Conservation (phyloP, 2,888 invertebrate species). For the Drosophila mercatorum region DNA sequence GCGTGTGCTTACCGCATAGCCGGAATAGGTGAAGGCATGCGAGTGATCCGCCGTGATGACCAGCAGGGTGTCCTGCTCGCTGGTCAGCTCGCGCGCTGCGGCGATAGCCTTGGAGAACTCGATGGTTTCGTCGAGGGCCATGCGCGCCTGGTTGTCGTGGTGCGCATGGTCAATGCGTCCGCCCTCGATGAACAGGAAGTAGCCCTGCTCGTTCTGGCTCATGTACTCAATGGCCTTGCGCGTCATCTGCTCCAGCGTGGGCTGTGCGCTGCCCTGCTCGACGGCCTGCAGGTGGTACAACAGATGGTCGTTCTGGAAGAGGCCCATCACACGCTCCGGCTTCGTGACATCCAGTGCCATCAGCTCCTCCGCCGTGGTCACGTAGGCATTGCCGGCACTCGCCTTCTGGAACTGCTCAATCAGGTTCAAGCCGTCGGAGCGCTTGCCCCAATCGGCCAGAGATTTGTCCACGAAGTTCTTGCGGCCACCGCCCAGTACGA, state of each 20-base stretch:
- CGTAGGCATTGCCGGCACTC: slow-evolving; percentile 85
- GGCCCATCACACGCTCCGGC: slow-evolving; percentile 88
- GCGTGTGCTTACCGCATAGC: slow-evolving; percentile 87
- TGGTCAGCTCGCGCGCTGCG: slow-evolving; percentile 87
- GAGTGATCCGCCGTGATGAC: slow-evolving; percentile 93
- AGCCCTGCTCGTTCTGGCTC: slow-evolving; percentile 88
- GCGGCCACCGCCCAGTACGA: slow-evolving; percentile 92
- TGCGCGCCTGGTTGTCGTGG: slow-evolving; percentile 80
- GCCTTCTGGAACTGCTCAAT: slow-evolving; percentile 87
- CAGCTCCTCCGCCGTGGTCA: slow-evolving; percentile 86
- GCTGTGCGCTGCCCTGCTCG: slow-evolving; percentile 85
- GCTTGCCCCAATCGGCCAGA: slow-evolving; percentile 85
- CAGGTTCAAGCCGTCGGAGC: slow-evolving; percentile 88
- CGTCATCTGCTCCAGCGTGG: slow-evolving; percentile 93
- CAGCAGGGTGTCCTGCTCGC: slow-evolving; percentile 89
- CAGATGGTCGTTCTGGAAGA: slow-evolving; percentile 89
- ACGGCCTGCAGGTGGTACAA: slow-evolving; percentile 88
- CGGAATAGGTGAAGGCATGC: slow-evolving; percentile 90
- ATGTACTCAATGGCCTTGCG: slow-evolving; percentile 90
- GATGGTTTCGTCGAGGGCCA: slow-evolving; percentile 85
- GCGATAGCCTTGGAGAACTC: slow-evolving; percentile 91
- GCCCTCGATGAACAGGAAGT: slow-evolving; percentile 91
- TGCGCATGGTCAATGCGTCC: slow-evolving; percentile 84
- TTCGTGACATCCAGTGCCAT: slow-evolving; percentile 83
- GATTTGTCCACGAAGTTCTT: slow-evolving; percentile 87